These are phyloP conservation scores for Dolichomitus sp. DNA, from an alignment of 2,888 invertebrate genomes.

Conservation along the genomic window DNA sequence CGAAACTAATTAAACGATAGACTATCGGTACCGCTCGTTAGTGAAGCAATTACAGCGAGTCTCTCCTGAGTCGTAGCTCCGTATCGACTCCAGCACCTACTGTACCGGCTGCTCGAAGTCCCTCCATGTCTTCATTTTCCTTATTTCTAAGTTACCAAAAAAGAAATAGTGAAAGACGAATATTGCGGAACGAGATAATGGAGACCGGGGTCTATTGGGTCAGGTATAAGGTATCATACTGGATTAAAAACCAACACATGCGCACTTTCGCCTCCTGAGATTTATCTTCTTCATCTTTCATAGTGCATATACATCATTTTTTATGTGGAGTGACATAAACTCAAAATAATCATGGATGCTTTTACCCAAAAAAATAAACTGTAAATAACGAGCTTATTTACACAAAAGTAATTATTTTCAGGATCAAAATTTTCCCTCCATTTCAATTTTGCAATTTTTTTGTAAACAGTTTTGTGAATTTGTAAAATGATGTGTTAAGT, in stretches of 20 bases:
- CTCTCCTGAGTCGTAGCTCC: slow-evolving; percentile 15
- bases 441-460: no score
- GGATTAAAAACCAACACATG: neutral
- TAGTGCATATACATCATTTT: no score
- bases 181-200: neutral
- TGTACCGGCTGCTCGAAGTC: neutral
- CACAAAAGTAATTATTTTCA: no score
- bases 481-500: no score
- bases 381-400: no score
- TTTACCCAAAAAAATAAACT: no score
- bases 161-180: slow-evolving; percentile 19
- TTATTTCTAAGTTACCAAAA: slow-evolving; percentile 43
- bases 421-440: no score
- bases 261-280: no score
- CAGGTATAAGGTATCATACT: neutral
- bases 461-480: no score
- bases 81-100: neutral
- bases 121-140: slow-evolving; percentile 51
- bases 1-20: slow-evolving; percentile 70
- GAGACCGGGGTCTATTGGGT: neutral
- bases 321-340: no score
- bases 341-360: no score
- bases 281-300: no score
- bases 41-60: slow-evolving; percentile 64
- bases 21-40: slow-evolving; percentile 66